phyloP scores from a whole-genome alignment of 2,797 vertebrate genomes.

The Sciurus vulgaris region DNA sequence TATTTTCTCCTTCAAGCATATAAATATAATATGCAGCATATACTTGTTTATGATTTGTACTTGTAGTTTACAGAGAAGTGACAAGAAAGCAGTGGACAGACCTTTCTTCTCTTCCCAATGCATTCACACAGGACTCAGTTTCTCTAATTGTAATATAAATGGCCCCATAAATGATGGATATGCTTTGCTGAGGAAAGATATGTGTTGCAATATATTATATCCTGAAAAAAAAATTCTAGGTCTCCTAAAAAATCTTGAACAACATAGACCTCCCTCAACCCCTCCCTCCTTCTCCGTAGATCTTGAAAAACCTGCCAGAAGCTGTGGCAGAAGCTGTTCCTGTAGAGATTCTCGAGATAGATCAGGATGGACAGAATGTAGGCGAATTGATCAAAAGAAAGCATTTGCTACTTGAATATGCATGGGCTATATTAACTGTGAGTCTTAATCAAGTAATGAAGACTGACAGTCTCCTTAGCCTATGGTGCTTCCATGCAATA shows the following conservation, averaged over 20 bases:
- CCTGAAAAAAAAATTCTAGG: constrained; percentile 12
- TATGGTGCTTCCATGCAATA: background rate
- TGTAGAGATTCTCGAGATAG: background rate
- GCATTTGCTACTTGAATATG: constrained; percentile 55
- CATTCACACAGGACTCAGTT: background rate
- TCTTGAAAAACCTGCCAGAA: constrained; percentile 57
- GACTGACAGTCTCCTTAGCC: constrained; percentile 45
- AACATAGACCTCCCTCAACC: background rate
- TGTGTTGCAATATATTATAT: background rate
- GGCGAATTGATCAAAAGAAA: constrained; percentile 48
- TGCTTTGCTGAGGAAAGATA: constrained; percentile 26
- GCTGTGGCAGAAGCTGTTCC: constrained; percentile 40
- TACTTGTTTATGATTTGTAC: background rate
- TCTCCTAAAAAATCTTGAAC: constrained; percentile 26
- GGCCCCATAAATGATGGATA: background rate
- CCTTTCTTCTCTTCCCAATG: background rate
- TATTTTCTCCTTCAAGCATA: background rate
- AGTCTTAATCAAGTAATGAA: constrained; percentile 71
- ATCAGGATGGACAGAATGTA: background rate
- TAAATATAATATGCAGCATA: background rate
- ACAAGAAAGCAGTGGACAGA: background rate
- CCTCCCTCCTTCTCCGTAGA: background rate
- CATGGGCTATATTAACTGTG: constrained; percentile 28
- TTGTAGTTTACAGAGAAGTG: background rate
- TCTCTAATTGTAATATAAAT: constrained; percentile 21